These are phyloP conservation scores for Paracanthobrama guichenoti DNA, from an alignment of 2,113 vertebrate genomes.

Conservation along the genomic window DNA sequence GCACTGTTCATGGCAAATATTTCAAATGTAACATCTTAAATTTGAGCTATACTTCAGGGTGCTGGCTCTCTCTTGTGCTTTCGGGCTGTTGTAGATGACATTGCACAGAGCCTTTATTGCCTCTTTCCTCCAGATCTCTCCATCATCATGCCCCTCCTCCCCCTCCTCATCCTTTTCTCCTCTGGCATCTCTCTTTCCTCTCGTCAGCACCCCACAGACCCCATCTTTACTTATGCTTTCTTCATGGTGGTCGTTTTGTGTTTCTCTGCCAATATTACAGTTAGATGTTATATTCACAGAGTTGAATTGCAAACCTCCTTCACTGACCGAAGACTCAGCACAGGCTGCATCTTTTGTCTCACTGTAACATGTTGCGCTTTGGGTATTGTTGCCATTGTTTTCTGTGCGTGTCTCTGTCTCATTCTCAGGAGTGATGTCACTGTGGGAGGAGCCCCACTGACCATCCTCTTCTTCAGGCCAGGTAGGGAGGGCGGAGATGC, in stretches of 20 bases:
- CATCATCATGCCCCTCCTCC: constrained; percentile 55
- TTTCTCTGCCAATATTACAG: not conserved
- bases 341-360: constrained; percentile 18
- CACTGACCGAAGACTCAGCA: not conserved
- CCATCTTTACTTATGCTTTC: not conserved
- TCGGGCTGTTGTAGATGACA: constrained; percentile 69
- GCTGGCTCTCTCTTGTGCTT: constrained; percentile 67
- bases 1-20: not conserved
- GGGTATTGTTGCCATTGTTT: not conserved
- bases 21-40: not conserved
- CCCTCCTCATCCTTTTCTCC: constrained; percentile 56
- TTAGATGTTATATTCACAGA: not conserved
- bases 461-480: constrained; percentile 37
- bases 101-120: constrained; percentile 70
- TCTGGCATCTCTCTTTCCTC: constrained; percentile 59
- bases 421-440: not conserved
- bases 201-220: constrained; percentile 34
- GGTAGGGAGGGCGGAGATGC: constrained; percentile 47
- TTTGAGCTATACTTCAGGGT: constrained; percentile 58
- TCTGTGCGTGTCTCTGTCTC: not conserved
- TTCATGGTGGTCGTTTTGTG: not conserved
- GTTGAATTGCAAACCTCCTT: not conserved
- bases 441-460: not conserved
- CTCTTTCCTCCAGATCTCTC: constrained; percentile 65
- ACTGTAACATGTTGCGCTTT: not conserved